Evolutionary conservation across 2,888 invertebrate genomes (phyloP), one percentile per base, ranked within the genome.

Genomic region (Hetaerina titia): DNA sequence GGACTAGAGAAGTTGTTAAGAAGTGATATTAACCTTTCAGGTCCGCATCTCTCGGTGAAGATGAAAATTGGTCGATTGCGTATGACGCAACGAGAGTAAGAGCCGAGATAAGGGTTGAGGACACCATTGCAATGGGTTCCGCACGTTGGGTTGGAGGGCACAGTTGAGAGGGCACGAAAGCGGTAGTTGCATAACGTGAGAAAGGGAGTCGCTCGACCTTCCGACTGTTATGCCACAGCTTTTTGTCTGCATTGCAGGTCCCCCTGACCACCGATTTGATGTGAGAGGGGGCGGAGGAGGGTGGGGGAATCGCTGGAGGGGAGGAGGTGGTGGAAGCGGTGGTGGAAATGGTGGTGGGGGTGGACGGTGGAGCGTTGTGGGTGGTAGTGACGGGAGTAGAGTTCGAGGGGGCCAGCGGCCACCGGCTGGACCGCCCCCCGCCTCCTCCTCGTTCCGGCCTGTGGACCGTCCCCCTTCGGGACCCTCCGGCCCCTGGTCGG

Each of bases 171-270:
- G 69, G 69, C 81, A 22, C 31, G 81, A 31, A 81, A 81, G 81
- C 81, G 2, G 13, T 8, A 13, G 81, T 81, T 31, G 22, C 81
- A 31, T 22, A 81, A 31, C 25, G 81, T 31, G 81, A 11, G 31
- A 81, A 81, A 81, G 25, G 7, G 69, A 81, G 25, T 31, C 81
- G 31, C 81, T 31, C 22, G 81, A 81, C 81, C 81, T 25, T 81
- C 25, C 31, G 81, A 25, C 15, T 81, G 81, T 81, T 81, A 81
- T 81, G 81, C 81, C 81, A 81, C 81, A 81, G 81, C 81, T 81
- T 81, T 81, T 81, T 81, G 81, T 81, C 81, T 81, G 81, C 31
- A 81, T 81, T 81, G 31, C 81, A 81, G 81, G 81, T 81, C 81
- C 81, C 81, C 11, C 31, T 13, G 81, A 81, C 81, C 81, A 81